Evolutionary conservation across 1,140 invertebrate genomes (phyloP), one percentile per base, ranked within the genome.

Genomic region (Zophobas atratus): DNA sequence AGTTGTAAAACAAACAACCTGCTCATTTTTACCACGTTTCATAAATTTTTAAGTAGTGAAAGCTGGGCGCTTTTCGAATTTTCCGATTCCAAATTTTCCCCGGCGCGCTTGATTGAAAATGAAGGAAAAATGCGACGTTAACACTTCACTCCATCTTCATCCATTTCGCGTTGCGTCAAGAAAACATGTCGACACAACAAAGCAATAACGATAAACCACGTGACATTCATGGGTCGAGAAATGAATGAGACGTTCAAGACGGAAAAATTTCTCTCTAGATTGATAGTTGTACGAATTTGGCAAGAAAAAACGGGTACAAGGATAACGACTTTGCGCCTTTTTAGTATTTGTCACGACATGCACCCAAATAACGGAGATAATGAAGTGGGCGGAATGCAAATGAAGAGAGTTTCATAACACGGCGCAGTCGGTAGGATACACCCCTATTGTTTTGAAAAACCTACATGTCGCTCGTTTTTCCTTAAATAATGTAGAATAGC

Each of bases 71-170:
- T 55, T 55, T 34, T 34, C 35, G 33, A 5, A 4, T 34, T 20
- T 55, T 51, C 49, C 49, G 3, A 39, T 39, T 63, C 8, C 57
- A 34, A 63, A 63, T 6, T 20, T 20, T 2, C 49, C 49, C 3
- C 43, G 43, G 43, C 43, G 3, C 3, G 43, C 43, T 46, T 4
- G n/a, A 51, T 51, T 51, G n/a, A 39, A 63, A 39, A 63, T 32
- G 36, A 63, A 39, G 39, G 32, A 63, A 63, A 63, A 63, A 2
- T 6, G 2, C 57, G 6, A 34, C 57, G 8, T 63, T 63, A 6
- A 34, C 57, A 2, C n/a, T 51, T 20, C 57, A 33, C 60, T 67
- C 60, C 60, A 67, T 67, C 60, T 67, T 67, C 60, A 67, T 67
- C 60, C 60, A 41, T 67, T 67, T 20, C 6, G 20, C 8, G 55